Evolutionary conservation across 2,888 invertebrate genomes (phyloP).

Genomic region (Meta bourneti): DNA sequence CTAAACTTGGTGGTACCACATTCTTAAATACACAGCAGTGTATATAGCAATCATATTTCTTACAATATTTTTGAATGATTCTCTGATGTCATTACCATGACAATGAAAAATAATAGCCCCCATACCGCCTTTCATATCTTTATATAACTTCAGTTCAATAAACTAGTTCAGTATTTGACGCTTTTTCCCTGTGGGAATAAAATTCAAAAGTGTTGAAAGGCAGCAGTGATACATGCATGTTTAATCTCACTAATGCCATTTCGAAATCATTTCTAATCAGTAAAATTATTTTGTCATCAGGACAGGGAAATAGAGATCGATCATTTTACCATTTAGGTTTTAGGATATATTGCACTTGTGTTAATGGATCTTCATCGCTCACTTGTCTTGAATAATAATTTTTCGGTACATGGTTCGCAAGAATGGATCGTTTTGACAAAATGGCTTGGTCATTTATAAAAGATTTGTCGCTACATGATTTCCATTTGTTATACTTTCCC

Average conservation of each 20-base stretch:
- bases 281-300: not conserved
- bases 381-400: conserved; percentile 1
- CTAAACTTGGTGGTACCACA: too few relatives aligned
- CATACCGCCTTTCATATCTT: too few relatives aligned
- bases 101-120: too few relatives aligned
- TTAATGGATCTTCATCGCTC: not conserved
- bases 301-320: not conserved
- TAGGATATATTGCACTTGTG: not conserved
- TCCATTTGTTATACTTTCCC: not conserved
- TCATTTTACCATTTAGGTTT: not conserved
- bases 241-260: not conserved
- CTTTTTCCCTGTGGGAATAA: not conserved
- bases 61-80: too few relatives aligned
- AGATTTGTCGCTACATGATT: not conserved
- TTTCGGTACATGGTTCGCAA: not conserved
- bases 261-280: conserved; percentile 1
- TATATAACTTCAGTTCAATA: too few relatives aligned
- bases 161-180: too few relatives aligned
- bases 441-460: not conserved
- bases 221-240: not conserved
- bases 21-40: too few relatives aligned
- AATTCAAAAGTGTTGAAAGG: not conserved
- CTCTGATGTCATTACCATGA: too few relatives aligned
- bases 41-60: too few relatives aligned
- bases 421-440: not conserved